Base-by-base conservation (phyloP, 2,888 invertebrate species). In the Drosophila bunnanda region DNA sequence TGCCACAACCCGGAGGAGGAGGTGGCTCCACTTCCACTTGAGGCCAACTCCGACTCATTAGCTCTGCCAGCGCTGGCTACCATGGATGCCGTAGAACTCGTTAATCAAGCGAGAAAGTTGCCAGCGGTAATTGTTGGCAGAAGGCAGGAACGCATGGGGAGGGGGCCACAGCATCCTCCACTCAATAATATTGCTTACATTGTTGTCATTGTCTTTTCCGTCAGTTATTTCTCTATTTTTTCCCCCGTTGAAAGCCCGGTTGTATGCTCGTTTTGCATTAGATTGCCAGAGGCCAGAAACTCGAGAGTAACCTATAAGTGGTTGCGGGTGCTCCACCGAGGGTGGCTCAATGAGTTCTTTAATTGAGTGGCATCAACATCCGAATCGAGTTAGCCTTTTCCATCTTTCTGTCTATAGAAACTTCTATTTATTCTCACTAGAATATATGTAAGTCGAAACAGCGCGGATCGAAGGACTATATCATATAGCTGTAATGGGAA, bases 31-130 rank as follows among this genome's bases (percentile, higher is more conserved):
- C 86, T 82, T 70, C 69, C 71, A 69, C 68, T 69, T 61, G 61
- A 58, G 46, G 32, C 48, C 30, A 55, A 28, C 75, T 71, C 66
- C 70, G 65, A 72, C 70, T 79, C 77, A 82, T 85, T 78, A 82
- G 71, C 76, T 76, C 68, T 60, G 59, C 43, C 64, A 68, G 65
- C 67, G 65, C 67, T 41, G 78, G 72, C 72, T 77, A 72, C 65
- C 80, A 86, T 86, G 88, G 70, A 78, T 65, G 80, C 68, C 79
- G 81, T 83, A 89, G 88, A 88, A 91, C 89, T 87, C 76, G 89
- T 87, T 83, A 89, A 85, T 90, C 90, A 90, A 89, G 78, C 82
- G 89, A 89, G 91, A 90, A 90, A 91, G 89, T 90, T 88, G 77
- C 76, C 67, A 68, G 53, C 56, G 36, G 25, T 68, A 50, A 57